Base-by-base conservation (phyloP, 1,140 invertebrate species). In the Heliothis subflexa region DNA sequence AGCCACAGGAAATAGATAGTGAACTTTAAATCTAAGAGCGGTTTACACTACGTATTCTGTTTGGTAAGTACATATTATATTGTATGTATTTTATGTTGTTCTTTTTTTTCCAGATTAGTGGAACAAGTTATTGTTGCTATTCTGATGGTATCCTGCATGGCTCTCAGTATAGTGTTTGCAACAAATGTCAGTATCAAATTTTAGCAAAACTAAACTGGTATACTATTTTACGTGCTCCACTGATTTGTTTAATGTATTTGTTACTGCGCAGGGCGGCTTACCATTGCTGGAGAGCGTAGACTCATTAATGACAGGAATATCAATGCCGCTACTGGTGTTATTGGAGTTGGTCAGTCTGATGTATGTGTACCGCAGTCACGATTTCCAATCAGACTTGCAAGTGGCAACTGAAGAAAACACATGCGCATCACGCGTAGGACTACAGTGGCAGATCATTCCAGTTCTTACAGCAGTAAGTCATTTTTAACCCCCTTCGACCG, bases 301-400 rank as follows among this genome's bases (percentile, higher is more conserved):
- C 16, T 74, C 86, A 1, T 62, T 90, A 33, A 90, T 90, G 86
- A 85, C 85, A 1, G 89, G 88, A 14, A 28, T 92, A 18, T 81
- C 87, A 4, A 88, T 83, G 82, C 86, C 87, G 25, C 78, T 88
- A 9, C 81, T 94, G 2, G 91, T 89, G 50, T 50, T 90, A 13
- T 50, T 93, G 49, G 89, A 94, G 80, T 70, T 92, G 33, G 54
- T 85, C 11, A 88, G 85, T 7, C 68, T 94, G 57, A 45, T 94
- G 21, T 91, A 88, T 62, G 84, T 92, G 66, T 92, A 93, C 81
- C 87, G 90, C 21, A 85, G 87, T 52, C 85, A 81, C 16, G 92
- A 94, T 79, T 94, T 94, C 59, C 54, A 89, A 7, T 94, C 92
- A 9, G 92, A 94, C 77, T 83, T 92, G 78, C 87, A 92, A 73